phyloP scores from a whole-genome alignment of 2,888 invertebrate species.

The Neoscelio sp. region DNA sequence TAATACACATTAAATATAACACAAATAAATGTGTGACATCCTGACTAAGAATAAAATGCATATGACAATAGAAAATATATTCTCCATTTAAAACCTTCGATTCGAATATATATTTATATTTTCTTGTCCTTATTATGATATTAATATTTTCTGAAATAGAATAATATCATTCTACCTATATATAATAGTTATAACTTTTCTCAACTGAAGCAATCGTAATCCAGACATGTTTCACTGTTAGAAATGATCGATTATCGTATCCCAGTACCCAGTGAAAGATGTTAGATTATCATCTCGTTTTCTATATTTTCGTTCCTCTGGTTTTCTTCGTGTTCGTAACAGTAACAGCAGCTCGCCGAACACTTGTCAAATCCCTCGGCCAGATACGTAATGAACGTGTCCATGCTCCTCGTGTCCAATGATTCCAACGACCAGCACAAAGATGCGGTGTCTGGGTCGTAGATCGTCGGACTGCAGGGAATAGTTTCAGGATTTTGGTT shows the following conservation, averaged over 20 bases:
- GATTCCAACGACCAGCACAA: conserved; percentile 78
- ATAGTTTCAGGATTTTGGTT: conserved; percentile 43
- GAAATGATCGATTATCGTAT: conserved; percentile 4
- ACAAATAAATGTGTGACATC: too few species aligned
- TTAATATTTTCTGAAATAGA: too few species aligned
- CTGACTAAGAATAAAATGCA: too few species aligned
- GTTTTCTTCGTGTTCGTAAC: conserved; percentile 80
- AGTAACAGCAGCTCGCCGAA: conserved; percentile 77
- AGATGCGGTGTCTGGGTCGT: conserved; percentile 76
- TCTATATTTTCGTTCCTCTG: conserved; percentile 81
- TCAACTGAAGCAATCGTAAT: too few species aligned
- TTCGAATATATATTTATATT: too few species aligned
- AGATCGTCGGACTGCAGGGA: conserved; percentile 64
- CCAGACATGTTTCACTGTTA: too few species aligned
- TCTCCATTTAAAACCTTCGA: too few species aligned
- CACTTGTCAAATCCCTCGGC: conserved; percentile 75
- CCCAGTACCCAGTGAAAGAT: conserved; percentile 6
- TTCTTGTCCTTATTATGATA: too few species aligned
- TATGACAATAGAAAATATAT: too few species aligned
- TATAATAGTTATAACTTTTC: too few species aligned
- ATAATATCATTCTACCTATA: too few species aligned
- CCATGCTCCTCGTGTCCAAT: conserved; percentile 79
- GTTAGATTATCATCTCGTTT: conserved; percentile 81
- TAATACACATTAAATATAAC: too few species aligned
- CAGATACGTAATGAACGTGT: conserved; percentile 80